phyloP scores from a whole-genome alignment of 2,888 invertebrate genomes.

The Dicyrtomina minuta region DNA sequence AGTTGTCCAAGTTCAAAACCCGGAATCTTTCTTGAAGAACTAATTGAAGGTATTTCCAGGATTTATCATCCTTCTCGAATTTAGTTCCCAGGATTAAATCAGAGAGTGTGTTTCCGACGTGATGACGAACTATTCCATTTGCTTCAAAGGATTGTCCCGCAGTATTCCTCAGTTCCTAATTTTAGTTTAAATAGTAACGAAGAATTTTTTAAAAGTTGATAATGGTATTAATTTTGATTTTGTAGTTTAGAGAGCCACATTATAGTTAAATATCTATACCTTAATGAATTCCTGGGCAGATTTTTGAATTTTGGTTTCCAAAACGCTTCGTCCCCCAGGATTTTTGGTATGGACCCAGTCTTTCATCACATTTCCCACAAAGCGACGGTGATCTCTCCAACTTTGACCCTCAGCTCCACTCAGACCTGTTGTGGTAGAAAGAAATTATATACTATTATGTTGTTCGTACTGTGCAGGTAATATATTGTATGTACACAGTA shows the following conservation, averaged over 20 bases:
- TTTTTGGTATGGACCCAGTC: conserved; percentile 64
- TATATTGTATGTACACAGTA: no score
- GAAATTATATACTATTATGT: no score
- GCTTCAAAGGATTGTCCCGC: conserved; percentile 31
- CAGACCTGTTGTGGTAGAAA: conserved; percentile 63
- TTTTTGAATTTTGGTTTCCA: conserved; percentile 67
- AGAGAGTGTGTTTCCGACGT: conserved; percentile 75
- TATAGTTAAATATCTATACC: conserved; percentile 38
- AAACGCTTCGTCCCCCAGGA: conserved; percentile 58
- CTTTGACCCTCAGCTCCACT: conserved; percentile 77
- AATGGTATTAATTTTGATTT: not conserved
- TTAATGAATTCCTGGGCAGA: conserved; percentile 59
- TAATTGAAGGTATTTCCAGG: conserved; percentile 74
- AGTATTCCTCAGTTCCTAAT: conserved; percentile 17
- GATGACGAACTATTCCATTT: conserved; percentile 62
- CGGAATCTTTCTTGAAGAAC: conserved; percentile 82
- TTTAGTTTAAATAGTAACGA: not conserved
- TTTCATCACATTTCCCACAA: conserved; percentile 71
- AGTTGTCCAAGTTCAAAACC: conserved; percentile 77
- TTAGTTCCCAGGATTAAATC: conserved; percentile 74
- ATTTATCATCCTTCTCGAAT: conserved; percentile 64
- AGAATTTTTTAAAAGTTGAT: not conserved
- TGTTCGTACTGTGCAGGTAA: no score
- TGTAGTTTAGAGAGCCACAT: not conserved
- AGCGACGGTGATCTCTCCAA: conserved; percentile 80